A percentile compares a stretch with the other conserved stretches of the same genome.
Conservation (phyloP, 2,113 vertebrate species). For the Eurystomus gularis region DNA sequence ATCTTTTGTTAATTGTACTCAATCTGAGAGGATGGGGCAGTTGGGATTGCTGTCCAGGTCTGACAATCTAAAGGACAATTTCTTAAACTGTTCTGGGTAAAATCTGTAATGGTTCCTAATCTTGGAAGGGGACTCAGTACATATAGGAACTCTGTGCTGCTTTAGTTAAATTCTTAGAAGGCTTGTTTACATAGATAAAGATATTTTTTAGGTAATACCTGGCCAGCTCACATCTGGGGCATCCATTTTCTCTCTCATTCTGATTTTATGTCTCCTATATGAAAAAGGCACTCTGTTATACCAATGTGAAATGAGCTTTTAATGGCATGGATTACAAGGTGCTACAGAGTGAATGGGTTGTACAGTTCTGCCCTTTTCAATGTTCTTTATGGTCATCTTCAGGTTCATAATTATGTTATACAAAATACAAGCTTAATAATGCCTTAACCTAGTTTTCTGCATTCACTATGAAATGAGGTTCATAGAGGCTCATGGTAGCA, state of each 20-base stretch:
- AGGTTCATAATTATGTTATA: background rate
- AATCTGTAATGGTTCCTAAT: background rate
- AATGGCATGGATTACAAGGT: background rate
- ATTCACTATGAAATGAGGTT: background rate
- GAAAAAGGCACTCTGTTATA: background rate
- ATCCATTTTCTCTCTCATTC: background rate
- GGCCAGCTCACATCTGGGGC: background rate
- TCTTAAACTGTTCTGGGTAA: background rate
- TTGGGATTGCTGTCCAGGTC: background rate
- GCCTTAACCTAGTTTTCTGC: constrained; percentile 19
- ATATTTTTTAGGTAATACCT: background rate
- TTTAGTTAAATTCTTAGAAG: background rate
- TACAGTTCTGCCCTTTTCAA: background rate
- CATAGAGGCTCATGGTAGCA: background rate
- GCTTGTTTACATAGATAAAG: background rate
- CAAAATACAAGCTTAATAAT: constrained; percentile 10
- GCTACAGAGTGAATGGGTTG: background rate
- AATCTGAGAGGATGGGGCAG: background rate
- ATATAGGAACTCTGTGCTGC: background rate
- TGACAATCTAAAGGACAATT: background rate
- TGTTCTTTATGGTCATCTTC: background rate
- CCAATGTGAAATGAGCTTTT: background rate
- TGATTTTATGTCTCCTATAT: background rate
- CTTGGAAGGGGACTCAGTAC: background rate
- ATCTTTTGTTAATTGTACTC: accelerated